These are phyloP conservation scores for Microchrysa polita DNA, from an alignment of 2,888 invertebrate species.

Conservation along the genomic window DNA sequence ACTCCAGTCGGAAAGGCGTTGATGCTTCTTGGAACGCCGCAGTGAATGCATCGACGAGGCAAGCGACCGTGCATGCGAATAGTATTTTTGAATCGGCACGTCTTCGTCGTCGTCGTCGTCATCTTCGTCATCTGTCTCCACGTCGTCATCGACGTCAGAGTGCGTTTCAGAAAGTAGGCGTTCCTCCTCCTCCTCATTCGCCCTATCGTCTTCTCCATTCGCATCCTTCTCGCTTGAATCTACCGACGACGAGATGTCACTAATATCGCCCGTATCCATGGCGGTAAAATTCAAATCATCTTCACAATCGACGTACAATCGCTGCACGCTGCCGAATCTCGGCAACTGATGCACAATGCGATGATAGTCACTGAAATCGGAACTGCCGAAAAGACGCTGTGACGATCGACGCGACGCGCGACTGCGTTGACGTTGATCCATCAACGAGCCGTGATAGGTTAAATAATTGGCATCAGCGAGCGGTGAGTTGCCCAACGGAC, in stretches of 20 bases:
- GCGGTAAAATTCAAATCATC: conserved; percentile 21
- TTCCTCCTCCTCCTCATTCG: neutral
- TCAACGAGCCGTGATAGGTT: conserved; percentile 45
- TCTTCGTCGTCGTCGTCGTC: neutral
- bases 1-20: neutral
- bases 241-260: conserved; percentile 40
- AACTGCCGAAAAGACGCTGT: conserved; percentile 13
- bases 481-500: too few relatives aligned
- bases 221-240: neutral
- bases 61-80: neutral
- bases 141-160: neutral
- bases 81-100: neutral
- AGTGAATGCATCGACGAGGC: conserved; percentile 3
- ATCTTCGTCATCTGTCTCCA: neutral
- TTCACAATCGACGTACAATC: neutral
- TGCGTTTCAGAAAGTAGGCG: neutral
- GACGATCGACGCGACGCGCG: neutral
- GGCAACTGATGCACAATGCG: neutral
- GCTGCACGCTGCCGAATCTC: conserved; percentile 5
- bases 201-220: neutral
- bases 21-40: neutral
- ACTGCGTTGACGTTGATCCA: neutral
- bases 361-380: conserved; percentile 29
- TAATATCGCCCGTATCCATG: conserved; percentile 44
- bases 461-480: conserved; percentile 32